These are phyloP conservation scores for Priocnemis perturbator DNA, from an alignment of 2,888 invertebrate species.

Conservation along the genomic window DNA sequence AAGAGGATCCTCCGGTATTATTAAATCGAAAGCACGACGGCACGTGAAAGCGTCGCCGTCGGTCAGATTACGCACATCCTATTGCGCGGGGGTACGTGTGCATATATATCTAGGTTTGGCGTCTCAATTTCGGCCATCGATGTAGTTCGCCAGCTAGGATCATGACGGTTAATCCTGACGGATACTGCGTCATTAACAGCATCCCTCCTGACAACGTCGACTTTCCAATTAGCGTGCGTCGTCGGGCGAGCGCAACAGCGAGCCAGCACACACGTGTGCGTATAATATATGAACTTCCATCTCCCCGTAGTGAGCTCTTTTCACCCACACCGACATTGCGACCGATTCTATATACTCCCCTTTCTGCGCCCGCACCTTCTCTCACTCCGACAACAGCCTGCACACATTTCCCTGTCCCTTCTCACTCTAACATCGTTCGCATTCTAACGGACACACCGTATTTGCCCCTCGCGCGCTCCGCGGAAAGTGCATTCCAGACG, in stretches of 20 bases:
- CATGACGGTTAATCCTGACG: conserved; percentile 30
- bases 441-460: not conserved
- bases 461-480: not conserved
- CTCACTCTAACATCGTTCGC: too few species aligned
- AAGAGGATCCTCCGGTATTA: too few species aligned
- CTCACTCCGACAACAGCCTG: too few species aligned
- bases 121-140: conserved; percentile 1
- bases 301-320: too few species aligned
- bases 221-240: conserved; percentile 25
- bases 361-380: not conserved
- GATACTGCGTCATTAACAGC: conserved; percentile 25
- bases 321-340: too few species aligned
- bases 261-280: not conserved
- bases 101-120: not conserved
- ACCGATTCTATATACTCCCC: not conserved
- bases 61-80: not conserved
- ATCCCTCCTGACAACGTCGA: conserved; percentile 8
- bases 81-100: too few species aligned
- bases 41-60: too few species aligned
- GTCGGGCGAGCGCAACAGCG: conserved; percentile 4
- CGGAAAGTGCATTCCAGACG: conserved; percentile 31
- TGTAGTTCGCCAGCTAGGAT: conserved; percentile 30
- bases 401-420: too few species aligned
- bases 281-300: not conserved
- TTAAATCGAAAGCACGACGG: too few species aligned